Evolutionary conservation across 2,797 vertebrate genomes (phyloP).

Genomic region (Jordanella pulchra): DNA sequence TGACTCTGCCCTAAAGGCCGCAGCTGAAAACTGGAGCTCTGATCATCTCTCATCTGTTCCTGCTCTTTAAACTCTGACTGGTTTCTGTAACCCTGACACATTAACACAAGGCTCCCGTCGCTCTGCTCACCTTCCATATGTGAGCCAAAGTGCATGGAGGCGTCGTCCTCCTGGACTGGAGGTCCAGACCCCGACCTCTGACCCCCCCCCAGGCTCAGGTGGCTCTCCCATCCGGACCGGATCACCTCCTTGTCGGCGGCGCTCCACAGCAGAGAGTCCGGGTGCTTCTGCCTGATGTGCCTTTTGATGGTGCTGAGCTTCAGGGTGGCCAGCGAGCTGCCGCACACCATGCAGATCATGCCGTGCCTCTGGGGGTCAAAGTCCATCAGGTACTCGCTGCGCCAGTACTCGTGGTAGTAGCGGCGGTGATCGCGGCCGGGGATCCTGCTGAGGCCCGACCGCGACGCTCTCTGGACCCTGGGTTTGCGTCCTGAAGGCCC

Average conservation of each 20-base stretch:
- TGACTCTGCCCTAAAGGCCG: no score
- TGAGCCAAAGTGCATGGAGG: constrained; percentile 57
- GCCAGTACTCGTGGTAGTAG: constrained; percentile 95
- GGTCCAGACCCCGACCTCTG: constrained; percentile 50
- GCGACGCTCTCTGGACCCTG: constrained; percentile 81
- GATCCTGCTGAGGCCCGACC: constrained; percentile 86
- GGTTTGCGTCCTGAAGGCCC: constrained; percentile 67
- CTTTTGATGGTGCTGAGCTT: constrained; percentile 96
- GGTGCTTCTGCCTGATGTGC: constrained; percentile 92
- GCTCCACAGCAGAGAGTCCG: constrained; percentile 90
- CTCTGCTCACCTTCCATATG: constrained; percentile 65
- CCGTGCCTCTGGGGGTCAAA: constrained; percentile 89
- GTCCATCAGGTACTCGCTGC: constrained; percentile 94
- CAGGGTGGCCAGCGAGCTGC: constrained; percentile 89
- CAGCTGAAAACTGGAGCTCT: no score
- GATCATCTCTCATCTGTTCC: no score
- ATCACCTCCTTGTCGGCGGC: constrained; percentile 89
- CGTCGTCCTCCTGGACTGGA: constrained; percentile 55
- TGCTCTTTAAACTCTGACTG: no score
- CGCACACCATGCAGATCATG: constrained; percentile 97
- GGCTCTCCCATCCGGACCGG: constrained; percentile 91
- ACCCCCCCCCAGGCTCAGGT: constrained; percentile 81
- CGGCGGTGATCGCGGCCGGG: constrained; percentile 91
- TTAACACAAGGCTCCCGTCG: neutral
- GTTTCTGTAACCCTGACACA: no score